Evolutionary conservation across 2,888 invertebrate genomes (phyloP).

Genomic region (Rhagophthalmus giganteus): DNA sequence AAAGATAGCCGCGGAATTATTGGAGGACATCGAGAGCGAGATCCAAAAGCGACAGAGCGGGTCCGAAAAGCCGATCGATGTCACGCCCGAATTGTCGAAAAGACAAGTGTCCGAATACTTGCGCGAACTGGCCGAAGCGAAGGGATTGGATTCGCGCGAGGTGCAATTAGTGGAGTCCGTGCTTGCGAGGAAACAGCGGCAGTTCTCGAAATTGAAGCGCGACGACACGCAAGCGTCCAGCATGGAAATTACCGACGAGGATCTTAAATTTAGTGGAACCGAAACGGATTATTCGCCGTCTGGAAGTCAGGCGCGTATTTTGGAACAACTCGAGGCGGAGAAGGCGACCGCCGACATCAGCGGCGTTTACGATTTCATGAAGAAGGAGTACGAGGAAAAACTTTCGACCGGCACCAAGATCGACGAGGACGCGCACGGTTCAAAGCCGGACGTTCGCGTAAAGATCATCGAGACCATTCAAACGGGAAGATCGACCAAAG

Average conservation of each 20-base stretch:
- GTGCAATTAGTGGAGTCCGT: slow-evolving; percentile 58
- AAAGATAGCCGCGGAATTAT: slow-evolving; percentile 57
- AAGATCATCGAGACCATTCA: too few relatives aligned
- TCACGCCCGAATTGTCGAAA: slow-evolving; percentile 44
- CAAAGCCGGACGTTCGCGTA: too few relatives aligned
- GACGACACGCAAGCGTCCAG: slow-evolving; percentile 59
- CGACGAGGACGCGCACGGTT: slow-evolving; percentile 45
- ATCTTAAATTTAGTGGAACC: slow-evolving; percentile 69
- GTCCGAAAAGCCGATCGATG: slow-evolving; percentile 33
- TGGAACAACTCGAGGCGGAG: slow-evolving; percentile 56
- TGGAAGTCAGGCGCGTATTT: slow-evolving; percentile 51
- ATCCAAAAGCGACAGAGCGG: slow-evolving; percentile 51
- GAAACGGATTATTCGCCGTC: slow-evolving; percentile 69
- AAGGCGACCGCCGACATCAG: slow-evolving; percentile 53
- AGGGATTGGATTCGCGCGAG: slow-evolving; percentile 56
- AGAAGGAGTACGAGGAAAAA: slow-evolving; percentile 41
- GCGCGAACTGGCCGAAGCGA: slow-evolving; percentile 54
- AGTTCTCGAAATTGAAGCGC: slow-evolving; percentile 53
- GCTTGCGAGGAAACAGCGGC: slow-evolving; percentile 55
- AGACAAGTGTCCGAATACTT: slow-evolving; percentile 54
- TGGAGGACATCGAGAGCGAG: slow-evolving; percentile 60
- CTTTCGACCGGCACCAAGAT: slow-evolving; percentile 41
- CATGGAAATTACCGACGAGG: slow-evolving; percentile 66
- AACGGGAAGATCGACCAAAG: too few relatives aligned
- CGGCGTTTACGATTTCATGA: slow-evolving; percentile 41